A percentile compares a stretch with the other conserved stretches of the same genome.
Conservation (phyloP, 2,113 vertebrate species). For the Tenrec ecaudatus region DNA sequence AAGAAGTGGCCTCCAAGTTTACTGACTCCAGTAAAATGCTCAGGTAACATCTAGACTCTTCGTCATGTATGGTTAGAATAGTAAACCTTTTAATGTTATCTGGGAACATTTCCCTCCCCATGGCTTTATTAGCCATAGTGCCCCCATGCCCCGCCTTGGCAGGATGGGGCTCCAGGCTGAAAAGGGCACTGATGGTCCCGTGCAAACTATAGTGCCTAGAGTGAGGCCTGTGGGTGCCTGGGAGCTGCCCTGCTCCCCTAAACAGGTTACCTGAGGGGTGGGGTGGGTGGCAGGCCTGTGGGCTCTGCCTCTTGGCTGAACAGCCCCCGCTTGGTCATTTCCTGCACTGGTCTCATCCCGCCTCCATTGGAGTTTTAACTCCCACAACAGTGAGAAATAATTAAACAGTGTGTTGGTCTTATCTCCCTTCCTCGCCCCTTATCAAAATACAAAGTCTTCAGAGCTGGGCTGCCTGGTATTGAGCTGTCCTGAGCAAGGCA, state of each 20-base stretch:
- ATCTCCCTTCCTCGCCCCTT: conserved; percentile 2
- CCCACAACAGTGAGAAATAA: conserved; percentile 60
- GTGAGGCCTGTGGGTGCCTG: conserved; percentile 66
- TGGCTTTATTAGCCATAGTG: neutral
- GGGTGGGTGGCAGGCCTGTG: neutral
- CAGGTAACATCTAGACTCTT: neutral
- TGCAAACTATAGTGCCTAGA: conserved; percentile 71
- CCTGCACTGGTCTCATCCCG: conserved; percentile 8
- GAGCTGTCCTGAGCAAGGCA: conserved; percentile 81
- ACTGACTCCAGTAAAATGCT: conserved; percentile 1
- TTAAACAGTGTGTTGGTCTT: conserved; percentile 74
- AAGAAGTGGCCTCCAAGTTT: neutral
- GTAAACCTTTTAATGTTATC: neutral
- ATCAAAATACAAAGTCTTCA: conserved; percentile 94
- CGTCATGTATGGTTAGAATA: neutral
- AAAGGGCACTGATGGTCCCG: conserved; percentile 63
- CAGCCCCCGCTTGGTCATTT: neutral
- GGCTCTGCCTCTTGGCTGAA: neutral
- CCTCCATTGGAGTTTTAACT: neutral
- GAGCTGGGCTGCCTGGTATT: conserved; percentile 86
- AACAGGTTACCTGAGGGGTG: neutral
- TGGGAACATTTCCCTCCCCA: too few species aligned
- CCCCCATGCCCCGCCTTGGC: neutral
- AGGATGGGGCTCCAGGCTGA: conserved; percentile 46
- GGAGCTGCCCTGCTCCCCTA: neutral